Base-by-base conservation (phyloP, 2,797 vertebrate genomes). In the Notoglanidium macrostoma region DNA sequence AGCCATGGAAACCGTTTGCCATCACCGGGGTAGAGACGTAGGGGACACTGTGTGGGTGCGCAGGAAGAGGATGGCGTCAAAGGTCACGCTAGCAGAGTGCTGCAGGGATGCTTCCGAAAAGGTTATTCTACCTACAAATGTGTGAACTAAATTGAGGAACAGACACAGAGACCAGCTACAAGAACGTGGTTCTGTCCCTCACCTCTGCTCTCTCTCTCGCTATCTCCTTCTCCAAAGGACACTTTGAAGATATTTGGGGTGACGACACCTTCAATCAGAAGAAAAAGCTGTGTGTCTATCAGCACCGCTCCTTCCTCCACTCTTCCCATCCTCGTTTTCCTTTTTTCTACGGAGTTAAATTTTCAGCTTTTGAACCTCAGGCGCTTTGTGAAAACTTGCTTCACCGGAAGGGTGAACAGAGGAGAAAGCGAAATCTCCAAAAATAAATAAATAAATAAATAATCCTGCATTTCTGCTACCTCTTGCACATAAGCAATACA, bases 281-380 rank as follows among this genome's bases (percentile, higher is more conserved):
- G 72, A 46, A 84, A 40, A 87, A 89, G 67, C 82, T 46, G 63
- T 70, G 51, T 72, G 44, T 26, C 5, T 59, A 51, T 72, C 76
- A 40, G 44, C 44, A 57, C 8, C 9, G 15, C 35, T 61, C 35
- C 65, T 81, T 72, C 29, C 44, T 65, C 2, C 8, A 2, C 54
- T 46, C 55, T 29, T 74, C 65, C 26, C 7, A 54, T 77, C 74
- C 51, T 85, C 57, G 26, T 65, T 73, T n/a, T 51, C n/a, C 70
- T 74, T 85, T 78, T 23, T 54, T 77, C 14, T 19, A 86, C 44
- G n/a, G 49, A 87, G 84, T 51, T 80, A 90, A 87, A 72, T 88
- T 83, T 86, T 84, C 61, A 82, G 82, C 70, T 65, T 86, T 90
- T 89, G 68, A 87, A 87, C 78, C 88, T 77, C 6, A n/a, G 84